Conservation (phyloP, 2,888 invertebrate species). For the Amphipyra tragopoginis region DNA sequence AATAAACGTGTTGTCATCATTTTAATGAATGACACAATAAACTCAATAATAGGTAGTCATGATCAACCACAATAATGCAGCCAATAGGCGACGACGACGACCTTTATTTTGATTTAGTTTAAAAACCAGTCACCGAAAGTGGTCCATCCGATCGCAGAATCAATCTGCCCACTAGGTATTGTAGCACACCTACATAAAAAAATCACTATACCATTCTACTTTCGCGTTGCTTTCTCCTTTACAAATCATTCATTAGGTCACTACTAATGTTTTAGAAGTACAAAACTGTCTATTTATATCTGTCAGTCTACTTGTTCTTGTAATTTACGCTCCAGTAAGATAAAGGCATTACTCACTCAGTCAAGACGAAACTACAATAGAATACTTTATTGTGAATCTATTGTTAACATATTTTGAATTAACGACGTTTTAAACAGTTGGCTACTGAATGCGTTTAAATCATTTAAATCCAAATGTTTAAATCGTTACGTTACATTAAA, state of each 20-base stretch:
- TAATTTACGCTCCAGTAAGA: constrained; percentile 38
- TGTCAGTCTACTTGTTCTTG: constrained; percentile 30
- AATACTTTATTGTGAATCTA: constrained; percentile 22
- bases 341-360: constrained; percentile 45
- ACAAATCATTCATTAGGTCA: constrained; percentile 57
- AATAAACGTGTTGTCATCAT: constrained; percentile 42
- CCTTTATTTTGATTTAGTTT: constrained; percentile 68
- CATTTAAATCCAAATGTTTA: too few relatives aligned
- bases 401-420: constrained; percentile 32
- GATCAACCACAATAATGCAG: constrained; percentile 29
- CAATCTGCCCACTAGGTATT: constrained; percentile 63
- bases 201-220: constrained; percentile 55
- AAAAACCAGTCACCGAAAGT: constrained; percentile 68
- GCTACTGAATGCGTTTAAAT: constrained; percentile 28
- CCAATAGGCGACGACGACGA: constrained; percentile 44
- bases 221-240: constrained; percentile 57
- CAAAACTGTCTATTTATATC: constrained; percentile 39
- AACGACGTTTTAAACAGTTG: not conserved
- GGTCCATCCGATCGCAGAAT: constrained; percentile 44
- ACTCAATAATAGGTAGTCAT: constrained; percentile 34
- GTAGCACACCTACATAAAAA: constrained; percentile 67
- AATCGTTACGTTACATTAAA: constrained; percentile 9
- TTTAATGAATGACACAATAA: constrained; percentile 36
- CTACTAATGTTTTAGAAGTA: constrained; percentile 46
- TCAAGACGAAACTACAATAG: constrained; percentile 38